A percentile compares a stretch with the other conserved stretches of the same genome.
phyloP scores from a whole-genome alignment of 2,888 invertebrate genomes.

The Philereme transversata region DNA sequence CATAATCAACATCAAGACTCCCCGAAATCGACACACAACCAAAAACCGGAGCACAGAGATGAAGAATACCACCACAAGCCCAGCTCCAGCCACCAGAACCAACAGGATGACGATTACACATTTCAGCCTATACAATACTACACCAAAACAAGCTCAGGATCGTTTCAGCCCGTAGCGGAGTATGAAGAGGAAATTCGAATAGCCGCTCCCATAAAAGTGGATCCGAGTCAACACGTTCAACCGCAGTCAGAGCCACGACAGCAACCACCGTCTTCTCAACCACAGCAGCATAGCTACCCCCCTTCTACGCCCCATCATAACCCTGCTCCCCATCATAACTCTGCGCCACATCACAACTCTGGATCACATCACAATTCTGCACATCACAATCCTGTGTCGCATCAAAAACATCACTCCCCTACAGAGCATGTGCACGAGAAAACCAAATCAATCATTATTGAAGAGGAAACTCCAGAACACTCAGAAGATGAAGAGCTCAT shows the following conservation, averaged over 20 bases:
- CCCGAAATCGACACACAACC: conserved; percentile 31
- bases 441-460: conserved; percentile 64
- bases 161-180: conserved; percentile 54
- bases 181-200: conserved; percentile 65
- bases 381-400: conserved; percentile 28
- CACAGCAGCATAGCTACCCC: conserved; percentile 36
- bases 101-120: conserved; percentile 25
- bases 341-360: background rate
- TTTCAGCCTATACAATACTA: conserved; percentile 35
- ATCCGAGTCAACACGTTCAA: conserved; percentile 60
- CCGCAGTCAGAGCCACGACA: conserved; percentile 37
- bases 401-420: conserved; percentile 41
- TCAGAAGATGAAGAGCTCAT: conserved; percentile 59
- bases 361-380: conserved; percentile 29
- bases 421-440: conserved; percentile 61
- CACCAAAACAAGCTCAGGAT: conserved; percentile 32
- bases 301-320: background rate
- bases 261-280: conserved; percentile 29
- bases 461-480: conserved; percentile 63
- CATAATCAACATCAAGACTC: conserved; percentile 28
- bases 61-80: conserved; percentile 34
- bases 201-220: conserved; percentile 57
- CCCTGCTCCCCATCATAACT: background rate
- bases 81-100: conserved; percentile 33
- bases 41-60: conserved; percentile 39